These are phyloP conservation scores for Artemia sinica DNA, from an alignment of 2,888 invertebrate species.

Conservation along the genomic window DNA sequence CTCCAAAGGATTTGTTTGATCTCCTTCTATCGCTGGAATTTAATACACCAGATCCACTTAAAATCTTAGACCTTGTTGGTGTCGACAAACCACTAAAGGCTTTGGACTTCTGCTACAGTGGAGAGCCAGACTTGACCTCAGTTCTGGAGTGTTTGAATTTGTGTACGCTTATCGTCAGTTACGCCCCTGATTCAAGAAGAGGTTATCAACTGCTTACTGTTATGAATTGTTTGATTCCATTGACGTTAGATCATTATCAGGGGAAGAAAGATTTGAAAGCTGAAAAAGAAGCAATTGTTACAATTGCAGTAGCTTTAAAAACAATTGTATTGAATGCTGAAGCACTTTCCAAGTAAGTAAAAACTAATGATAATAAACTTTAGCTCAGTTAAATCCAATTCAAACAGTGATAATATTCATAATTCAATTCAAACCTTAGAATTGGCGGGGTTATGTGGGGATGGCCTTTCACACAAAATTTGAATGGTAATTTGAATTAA, in stretches of 20 bases:
- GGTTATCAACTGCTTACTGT: conserved; percentile 67
- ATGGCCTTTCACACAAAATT: no score
- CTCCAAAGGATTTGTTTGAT: conserved; percentile 78
- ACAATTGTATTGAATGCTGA: conserved; percentile 93
- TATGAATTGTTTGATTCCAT: conserved; percentile 16
- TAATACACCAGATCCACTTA: conserved; percentile 79
- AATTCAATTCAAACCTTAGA: no score
- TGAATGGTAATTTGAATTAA: no score
- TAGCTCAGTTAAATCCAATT: no score
- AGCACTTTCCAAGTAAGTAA: conserved; percentile 68
- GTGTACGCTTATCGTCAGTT: conserved; percentile 96
- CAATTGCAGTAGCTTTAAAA: conserved; percentile 79
- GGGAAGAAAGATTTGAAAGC: conserved; percentile 75
- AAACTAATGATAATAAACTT: no score
- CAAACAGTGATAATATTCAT: no score
- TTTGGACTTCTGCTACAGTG: conserved; percentile 95
- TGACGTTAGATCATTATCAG: neutral
- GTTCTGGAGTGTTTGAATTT: conserved; percentile 93
- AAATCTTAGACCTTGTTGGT: conserved; percentile 77
- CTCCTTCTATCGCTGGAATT: conserved; percentile 77
- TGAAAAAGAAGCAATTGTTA: conserved; percentile 79
- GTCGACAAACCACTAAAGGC: conserved; percentile 79
- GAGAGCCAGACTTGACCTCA: conserved; percentile 91
- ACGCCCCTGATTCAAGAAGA: conserved; percentile 82
- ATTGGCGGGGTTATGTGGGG: no score